phyloP scores from a whole-genome alignment of 1,140 invertebrate species.

The Pentalonia nigronervosa region DNA sequence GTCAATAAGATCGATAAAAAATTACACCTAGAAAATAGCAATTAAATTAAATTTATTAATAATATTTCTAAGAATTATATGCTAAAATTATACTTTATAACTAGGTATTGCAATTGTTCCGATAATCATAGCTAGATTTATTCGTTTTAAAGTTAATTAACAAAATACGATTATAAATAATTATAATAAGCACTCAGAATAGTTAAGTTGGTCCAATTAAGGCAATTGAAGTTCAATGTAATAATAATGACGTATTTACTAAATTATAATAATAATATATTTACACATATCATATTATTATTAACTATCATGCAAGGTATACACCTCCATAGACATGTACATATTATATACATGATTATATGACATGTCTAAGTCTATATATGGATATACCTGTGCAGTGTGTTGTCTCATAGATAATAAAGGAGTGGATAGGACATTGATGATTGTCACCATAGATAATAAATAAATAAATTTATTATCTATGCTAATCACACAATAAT shows the following conservation, averaged over 20 bases:
- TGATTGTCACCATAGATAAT: background rate
- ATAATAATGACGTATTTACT: background rate
- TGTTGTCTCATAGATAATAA: background rate
- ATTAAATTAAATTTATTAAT: background rate
- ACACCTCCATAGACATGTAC: background rate
- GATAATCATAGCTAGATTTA: background rate
- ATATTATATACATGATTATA: background rate
- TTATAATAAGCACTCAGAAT: slow-evolving; percentile 12
- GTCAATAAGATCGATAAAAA: background rate
- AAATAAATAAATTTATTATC: background rate
- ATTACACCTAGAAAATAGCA: slow-evolving; percentile 20
- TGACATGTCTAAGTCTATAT: background rate
- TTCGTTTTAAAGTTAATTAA: background rate
- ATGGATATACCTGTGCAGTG: background rate
- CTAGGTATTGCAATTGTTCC: background rate
- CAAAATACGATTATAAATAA: background rate
- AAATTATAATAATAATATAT: slow-evolving; percentile 23
- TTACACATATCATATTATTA: slow-evolving; percentile 1
- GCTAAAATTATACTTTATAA: background rate
- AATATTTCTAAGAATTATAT: background rate
- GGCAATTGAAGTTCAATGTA: slow-evolving; percentile 40
- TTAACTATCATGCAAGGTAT: background rate
- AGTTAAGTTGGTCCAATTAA: slow-evolving; percentile 49
- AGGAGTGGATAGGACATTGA: background rate
- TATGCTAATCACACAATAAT: background rate